Evolutionary conservation across 2,888 invertebrate species (phyloP), one percentile per base, ranked within the genome.

Genomic region (Dynastes hyllus): DNA sequence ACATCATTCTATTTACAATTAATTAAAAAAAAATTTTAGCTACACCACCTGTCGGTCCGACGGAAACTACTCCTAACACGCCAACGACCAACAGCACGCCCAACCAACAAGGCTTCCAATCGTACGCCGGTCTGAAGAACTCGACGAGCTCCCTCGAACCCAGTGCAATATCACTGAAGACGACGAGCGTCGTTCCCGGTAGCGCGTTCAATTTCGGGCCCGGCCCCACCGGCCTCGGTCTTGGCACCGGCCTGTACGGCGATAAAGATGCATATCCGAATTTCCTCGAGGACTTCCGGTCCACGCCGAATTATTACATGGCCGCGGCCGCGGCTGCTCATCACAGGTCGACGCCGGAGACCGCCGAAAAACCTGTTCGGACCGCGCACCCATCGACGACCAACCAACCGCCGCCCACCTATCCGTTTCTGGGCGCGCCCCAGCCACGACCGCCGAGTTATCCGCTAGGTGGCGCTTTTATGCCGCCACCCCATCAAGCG

Each of bases 201-300:
- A 95, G 95, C 89, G 95, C 96, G 73, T 96, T 96, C 85, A 96
- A 96, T 87, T 96, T 96, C 86, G 95, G 95, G 22, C 91, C 95
- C 2, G 90, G 94, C 0, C 91, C 94, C 2, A 91, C 92, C 79
- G 89, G 90, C 2, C 89, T 94, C 85, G 89, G 91, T 63, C 87
- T 92, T 77, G 87, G 90, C 78, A 87, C 92, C 13, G 91, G 92
- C 16, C 87, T 93, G 66, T 93, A 93, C 83, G 91, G 90, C 6
- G 94, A 94, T 66, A 93, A 93, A 85, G 90, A 92, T 83, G 92
- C 92, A 61, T 94, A 94, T 87, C 90, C 92, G 80, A 93, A 92
- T 58, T 94, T 94, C 86, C 90, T 94, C 75, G 94, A 94, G 83
- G 94, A 94, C 83, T 92, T 92, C 84, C 91, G 94, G 77, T 90